Evolutionary conservation across 2,888 invertebrate genomes (phyloP).

Genomic region (Gymnoscelis rufifasciata): DNA sequence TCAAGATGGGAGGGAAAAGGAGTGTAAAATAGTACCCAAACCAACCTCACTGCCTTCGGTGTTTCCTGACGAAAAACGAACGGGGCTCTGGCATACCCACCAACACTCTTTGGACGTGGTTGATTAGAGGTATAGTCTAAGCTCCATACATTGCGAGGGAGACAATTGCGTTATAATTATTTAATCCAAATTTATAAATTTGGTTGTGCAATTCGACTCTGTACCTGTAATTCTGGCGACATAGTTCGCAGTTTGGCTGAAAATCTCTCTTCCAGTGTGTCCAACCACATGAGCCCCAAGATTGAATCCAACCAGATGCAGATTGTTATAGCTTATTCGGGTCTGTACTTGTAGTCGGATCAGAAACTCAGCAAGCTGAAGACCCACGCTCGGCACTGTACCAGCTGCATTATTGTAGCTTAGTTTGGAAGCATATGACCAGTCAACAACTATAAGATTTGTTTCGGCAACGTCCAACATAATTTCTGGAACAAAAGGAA

Average conservation of each 20-base stretch:
- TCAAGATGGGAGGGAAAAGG: no score
- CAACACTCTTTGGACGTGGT: no score
- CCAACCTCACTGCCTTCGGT: no score
- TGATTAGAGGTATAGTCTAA: no score
- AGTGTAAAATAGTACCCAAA: no score
- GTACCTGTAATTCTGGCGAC: slow-evolving; percentile 57
- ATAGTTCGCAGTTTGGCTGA: slow-evolving; percentile 12
- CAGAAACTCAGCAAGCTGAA: slow-evolving; percentile 34
- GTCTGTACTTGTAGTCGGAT: slow-evolving; percentile 17
- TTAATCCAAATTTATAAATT: no score
- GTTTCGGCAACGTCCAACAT: slow-evolving; percentile 22
- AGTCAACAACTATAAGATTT: slow-evolving; percentile 53
- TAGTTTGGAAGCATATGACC: slow-evolving; percentile 41
- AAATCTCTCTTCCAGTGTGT: slow-evolving; percentile 36
- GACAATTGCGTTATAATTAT: no score
- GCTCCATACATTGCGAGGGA: no score
- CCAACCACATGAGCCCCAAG: slow-evolving; percentile 58
- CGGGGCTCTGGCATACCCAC: no score
- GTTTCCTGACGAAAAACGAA: no score
- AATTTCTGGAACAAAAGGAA: slow-evolving; percentile 5
- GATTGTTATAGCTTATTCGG: slow-evolving; percentile 18
- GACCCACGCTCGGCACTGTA: slow-evolving; percentile 40
- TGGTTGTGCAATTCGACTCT: no score
- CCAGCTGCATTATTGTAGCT: slow-evolving; percentile 39
- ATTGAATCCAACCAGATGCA: slow-evolving; percentile 53